Evolutionary conservation across 2,113 vertebrate species (phyloP), one percentile per base, ranked within the genome.

Genomic region (Macquaria ambigua): DNA sequence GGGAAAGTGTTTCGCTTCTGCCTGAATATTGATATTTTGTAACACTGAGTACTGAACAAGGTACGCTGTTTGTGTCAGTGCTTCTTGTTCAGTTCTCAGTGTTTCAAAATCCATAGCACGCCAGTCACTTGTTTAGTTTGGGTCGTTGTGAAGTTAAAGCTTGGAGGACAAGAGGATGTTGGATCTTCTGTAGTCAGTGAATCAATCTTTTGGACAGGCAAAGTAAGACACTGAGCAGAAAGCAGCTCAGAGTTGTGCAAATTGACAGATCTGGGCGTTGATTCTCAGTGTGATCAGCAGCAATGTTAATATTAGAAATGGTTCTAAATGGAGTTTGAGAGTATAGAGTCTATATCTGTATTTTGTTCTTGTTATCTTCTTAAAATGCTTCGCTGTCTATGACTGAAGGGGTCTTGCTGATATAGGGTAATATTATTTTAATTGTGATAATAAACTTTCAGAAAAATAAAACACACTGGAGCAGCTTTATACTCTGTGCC

Each of bases 401-500:
- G 46, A 75, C 52, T 81, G 10, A 64, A 61, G 2, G 1, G 21
- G 6, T 66, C 20, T 63, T 71, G 8, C 43, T 86, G 67, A 83
- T 73, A 61, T 62, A 61, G 21, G 68, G 10, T 34, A 52, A 74
- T 84, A 87, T 67, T 81, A 56, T 58, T 82, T 70, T 64, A 85
- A 78, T 50, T 48, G 23, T 64, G 20, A 64, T 77, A 39, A 87
- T 73, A 74, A 77, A 34, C 63, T 37, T 58, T 15, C 6, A 16
- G 28, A 74, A 67, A 84, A 79, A 67, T 41, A 58, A 80, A 74
- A 85, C 80, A 69, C 23, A 50, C 43, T n/a, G 31, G 11, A 87
- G 28, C 5, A 41, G 71, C 83, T 83, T 90, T 74, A 58, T 56
- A 80, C 62, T 73, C 15, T 18, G 34, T 74, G 83, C 91, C 89